Base-by-base conservation (phyloP, 2,888 invertebrate species). In the Aproaerema taeniolella region DNA sequence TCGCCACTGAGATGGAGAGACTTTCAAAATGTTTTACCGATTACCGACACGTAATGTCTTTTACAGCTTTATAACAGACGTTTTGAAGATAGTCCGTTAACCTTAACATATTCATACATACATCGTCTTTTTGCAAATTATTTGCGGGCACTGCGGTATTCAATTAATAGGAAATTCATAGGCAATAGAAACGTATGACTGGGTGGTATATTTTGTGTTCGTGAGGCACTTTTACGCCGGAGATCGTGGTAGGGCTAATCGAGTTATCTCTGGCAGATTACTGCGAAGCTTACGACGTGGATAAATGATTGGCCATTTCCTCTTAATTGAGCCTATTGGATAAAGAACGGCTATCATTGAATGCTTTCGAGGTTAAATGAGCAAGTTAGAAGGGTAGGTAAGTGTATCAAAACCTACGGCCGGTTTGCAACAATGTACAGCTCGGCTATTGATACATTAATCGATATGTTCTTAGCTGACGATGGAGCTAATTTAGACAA, bases 231-330 rank as follows among this genome's bases (percentile, higher is more conserved):
- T n/a, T n/a, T n/a, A n/a, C n/a, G 52, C 53, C 48, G 45, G 46
- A 46, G 57, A 50, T 58, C 50, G 48, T 60, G 52, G 56, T 57
- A 45, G 63, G 60, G 64, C 59, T 62, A 67, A 72, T 72, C 60
- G 56, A 61, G 63, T 68, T 65, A 68, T 61, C 60, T 58, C 50
- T 38, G 52, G 59, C 41, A 58, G 61, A 67, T 59, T 62, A 55
- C 47, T 38, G 47, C 51, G 48, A 52, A 47, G 51, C 47, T 52
- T 50, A 46, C 44, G 57, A 53, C 58, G 56, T 46, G 50, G 45
- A 48, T 53, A 51, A 62, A 55, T 62, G 61, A 70, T 67, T 62
- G 63, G 39, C 55, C 56, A 57, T 66, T 72, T 69, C 67, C 67
- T 64, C 49, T 50, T 67, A 60, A 66, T 67, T 57, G 46, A 45